Base-by-base conservation (phyloP, 2,113 vertebrate species). In the Chamaetylas fuelleborni region DNA sequence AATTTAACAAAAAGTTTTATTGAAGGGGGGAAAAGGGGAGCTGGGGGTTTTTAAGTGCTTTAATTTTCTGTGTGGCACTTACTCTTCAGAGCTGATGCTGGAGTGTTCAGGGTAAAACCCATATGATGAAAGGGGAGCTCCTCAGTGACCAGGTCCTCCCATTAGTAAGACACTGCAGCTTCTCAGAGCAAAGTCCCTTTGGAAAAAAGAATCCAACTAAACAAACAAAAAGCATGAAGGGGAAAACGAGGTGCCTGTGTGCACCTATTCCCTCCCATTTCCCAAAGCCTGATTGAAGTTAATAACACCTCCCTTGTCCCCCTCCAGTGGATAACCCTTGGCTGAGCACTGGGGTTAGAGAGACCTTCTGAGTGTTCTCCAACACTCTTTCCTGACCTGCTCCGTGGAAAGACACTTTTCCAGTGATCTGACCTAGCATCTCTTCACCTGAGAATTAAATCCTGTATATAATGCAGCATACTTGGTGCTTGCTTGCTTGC, bases 21-120 rank as follows among this genome's bases (percentile, higher is more conserved):
- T 25, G 33, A 3, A 26, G 3, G 8, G 2, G 3, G 0, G 1
- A n/a, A 34, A 1, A 3, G 3, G 9, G 6, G 7, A 6, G 7
- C 51, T 8, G 5, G 2, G 4, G 2, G 1, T 36, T 50, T 8
- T 51, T 38, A 76, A 65, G 33, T 29, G n/a, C 2, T 87, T 74
- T 42, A 12, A 16, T 79, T 83, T 84, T 28, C 8, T 42, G 9
- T 36, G 12, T 51, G 20, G 5, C 8, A 20, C 10, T 50, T 45
- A 11, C 19, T 48, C 8, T 47, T 18, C 22, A 57, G 66, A 72
- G 45, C 8, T 65, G 47, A 6, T 45, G 14, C 11, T 82, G 0
- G 0, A 4, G 6, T 9, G 14, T 36, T 38, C 50, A 22, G 38
- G 28, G 34, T 71, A 36, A 76, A 92, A 36, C 7, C 5, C 11